phyloP scores from a whole-genome alignment of 1,140 invertebrate species.

The Proctacanthus coquilletti region DNA sequence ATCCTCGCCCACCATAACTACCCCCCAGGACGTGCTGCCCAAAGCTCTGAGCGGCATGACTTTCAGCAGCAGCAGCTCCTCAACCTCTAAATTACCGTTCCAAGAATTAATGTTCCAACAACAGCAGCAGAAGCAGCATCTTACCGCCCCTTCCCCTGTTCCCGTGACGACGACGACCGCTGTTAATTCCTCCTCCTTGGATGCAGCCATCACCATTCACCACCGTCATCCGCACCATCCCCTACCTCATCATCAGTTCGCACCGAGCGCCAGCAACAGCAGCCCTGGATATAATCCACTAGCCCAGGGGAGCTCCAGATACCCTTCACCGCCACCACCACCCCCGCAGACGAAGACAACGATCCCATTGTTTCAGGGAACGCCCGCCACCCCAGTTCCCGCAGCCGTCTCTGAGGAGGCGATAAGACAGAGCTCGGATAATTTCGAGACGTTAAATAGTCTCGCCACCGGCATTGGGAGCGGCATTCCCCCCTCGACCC shows the following conservation, averaged over 20 bases:
- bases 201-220: not conserved
- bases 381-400: not conserved
- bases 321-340: not conserved
- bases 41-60: not conserved
- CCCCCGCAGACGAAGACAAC: too few species aligned
- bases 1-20: too few species aligned
- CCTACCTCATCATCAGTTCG: not conserved
- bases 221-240: not conserved
- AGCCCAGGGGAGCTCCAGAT: not conserved
- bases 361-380: too few species aligned
- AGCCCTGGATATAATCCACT: not conserved
- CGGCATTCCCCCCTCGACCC: not conserved
- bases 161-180: not conserved
- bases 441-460: not conserved
- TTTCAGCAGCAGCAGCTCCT: not conserved
- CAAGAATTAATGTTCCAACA: constrained; percentile 3
- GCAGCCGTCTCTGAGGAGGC: not conserved
- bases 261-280: not conserved
- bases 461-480: not conserved
- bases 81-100: not conserved
- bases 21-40: too few species aligned
- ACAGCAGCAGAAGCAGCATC: not conserved
- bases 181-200: not conserved
- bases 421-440: too few species aligned
- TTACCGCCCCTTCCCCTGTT: not conserved